Percentiles rank a stretch among this genome's conserved stretches.
These are phyloP conservation scores for Hirtodrosophila histrioides DNA, from an alignment of 2,888 invertebrate genomes.

Conservation along the genomic window DNA sequence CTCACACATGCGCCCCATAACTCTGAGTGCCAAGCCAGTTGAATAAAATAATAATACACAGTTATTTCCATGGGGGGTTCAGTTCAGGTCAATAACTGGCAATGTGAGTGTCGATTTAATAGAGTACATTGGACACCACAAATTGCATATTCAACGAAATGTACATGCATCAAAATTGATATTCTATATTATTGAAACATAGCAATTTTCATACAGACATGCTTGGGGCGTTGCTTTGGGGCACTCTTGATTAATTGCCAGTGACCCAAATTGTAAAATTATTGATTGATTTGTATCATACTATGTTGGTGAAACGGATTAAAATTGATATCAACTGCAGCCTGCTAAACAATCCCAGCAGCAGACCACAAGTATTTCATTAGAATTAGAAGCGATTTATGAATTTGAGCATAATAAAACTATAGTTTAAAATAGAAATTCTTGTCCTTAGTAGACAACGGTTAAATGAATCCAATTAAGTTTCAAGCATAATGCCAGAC, in stretches of 20 bases:
- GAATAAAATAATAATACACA: constrained; percentile 23
- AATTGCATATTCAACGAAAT: not conserved
- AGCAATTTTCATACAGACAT: constrained; percentile 23
- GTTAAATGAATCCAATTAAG: too few species aligned
- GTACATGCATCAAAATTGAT: constrained; percentile 26
- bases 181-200: constrained; percentile 39
- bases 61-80: constrained; percentile 24
- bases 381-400: too few species aligned
- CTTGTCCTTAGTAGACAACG: too few species aligned
- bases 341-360: not conserved
- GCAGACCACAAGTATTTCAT: not conserved
- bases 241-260: constrained; percentile 31
- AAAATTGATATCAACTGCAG: too few species aligned
- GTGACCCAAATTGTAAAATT: constrained; percentile 5
- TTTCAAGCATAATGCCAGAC: too few species aligned
- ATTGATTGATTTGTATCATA: constrained; percentile 55
- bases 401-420: too few species aligned
- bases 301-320: not conserved
- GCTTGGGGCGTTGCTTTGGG: not conserved
- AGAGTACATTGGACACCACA: constrained; percentile 4
- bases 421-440: too few species aligned
- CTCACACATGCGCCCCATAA: constrained; percentile 25
- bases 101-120: constrained; percentile 34
- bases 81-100: constrained; percentile 12
- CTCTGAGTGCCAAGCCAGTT: not conserved